Conservation (phyloP, 2,113 vertebrate species). For the Protobothrops mucrosquamatus region DNA sequence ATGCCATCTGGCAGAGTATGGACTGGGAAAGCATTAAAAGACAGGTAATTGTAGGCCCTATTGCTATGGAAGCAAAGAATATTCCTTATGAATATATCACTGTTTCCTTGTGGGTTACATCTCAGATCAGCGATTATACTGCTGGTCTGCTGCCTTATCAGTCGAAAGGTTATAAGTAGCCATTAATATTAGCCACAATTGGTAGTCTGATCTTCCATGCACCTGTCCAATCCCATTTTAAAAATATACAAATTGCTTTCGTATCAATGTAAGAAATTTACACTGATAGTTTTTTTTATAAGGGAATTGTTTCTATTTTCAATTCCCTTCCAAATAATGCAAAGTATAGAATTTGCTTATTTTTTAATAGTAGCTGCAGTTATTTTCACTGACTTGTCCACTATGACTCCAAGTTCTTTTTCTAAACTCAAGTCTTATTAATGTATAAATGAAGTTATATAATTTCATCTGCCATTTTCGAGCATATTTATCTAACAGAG, state of each 20-base stretch:
- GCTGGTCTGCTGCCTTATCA: background rate
- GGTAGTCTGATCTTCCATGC: background rate
- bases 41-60: background rate
- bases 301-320: background rate
- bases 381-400: background rate
- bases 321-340: background rate
- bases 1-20: background rate
- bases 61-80: background rate
- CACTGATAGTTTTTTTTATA: background rate
- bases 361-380: background rate
- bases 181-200: background rate
- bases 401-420: background rate
- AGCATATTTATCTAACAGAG: no score
- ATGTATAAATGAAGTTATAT: background rate
- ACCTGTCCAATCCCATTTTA: background rate
- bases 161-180: background rate
- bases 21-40: background rate
- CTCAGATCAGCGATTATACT: background rate
- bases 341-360: background rate
- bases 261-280: background rate
- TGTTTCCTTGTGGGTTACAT: background rate
- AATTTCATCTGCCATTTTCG: no score
- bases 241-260: background rate
- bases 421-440: background rate
- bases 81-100: background rate